Percentiles rank a stretch among this genome's conserved stretches.
Evolutionary conservation across 2,888 invertebrate genomes (phyloP).

Genomic region (Diarsia brunnea): DNA sequence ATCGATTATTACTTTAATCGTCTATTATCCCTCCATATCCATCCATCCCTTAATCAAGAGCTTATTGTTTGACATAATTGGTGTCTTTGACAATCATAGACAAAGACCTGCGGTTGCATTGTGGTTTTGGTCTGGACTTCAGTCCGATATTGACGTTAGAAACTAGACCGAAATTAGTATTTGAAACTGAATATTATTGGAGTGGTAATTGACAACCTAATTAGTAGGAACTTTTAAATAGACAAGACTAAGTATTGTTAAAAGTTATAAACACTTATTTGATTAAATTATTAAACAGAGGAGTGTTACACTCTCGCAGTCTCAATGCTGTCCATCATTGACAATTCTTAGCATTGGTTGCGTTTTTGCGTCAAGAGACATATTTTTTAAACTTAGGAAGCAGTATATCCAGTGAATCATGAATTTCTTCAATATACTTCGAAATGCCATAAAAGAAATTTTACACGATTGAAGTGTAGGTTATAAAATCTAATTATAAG

Average conservation of each 20-base stretch:
- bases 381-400: not conserved
- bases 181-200: slow-evolving; percentile 11
- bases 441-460: not conserved
- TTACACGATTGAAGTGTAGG: not conserved
- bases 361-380: not conserved
- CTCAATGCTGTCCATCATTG: no score
- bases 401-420: not conserved
- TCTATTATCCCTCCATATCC: slow-evolving; percentile 26
- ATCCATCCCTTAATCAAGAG: slow-evolving; percentile 40
- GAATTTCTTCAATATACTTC: not conserved
- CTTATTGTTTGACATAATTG: slow-evolving; percentile 55
- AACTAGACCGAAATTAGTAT: slow-evolving; percentile 5
- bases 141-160: not conserved
- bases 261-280: not conserved
- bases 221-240: not conserved
- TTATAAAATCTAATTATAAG: no score
- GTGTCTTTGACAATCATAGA: slow-evolving; percentile 29
- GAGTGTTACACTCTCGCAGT: not conserved
- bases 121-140: slow-evolving; percentile 30
- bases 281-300: not conserved
- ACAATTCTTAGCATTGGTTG: no score
- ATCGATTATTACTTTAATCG: slow-evolving; percentile 42
- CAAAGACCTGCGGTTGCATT: slow-evolving; percentile 47
- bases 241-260: not conserved
- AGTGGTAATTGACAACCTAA: not conserved